These are phyloP conservation scores for Timema cristinae DNA, from an alignment of 2,888 invertebrate species.

Conservation along the genomic window DNA sequence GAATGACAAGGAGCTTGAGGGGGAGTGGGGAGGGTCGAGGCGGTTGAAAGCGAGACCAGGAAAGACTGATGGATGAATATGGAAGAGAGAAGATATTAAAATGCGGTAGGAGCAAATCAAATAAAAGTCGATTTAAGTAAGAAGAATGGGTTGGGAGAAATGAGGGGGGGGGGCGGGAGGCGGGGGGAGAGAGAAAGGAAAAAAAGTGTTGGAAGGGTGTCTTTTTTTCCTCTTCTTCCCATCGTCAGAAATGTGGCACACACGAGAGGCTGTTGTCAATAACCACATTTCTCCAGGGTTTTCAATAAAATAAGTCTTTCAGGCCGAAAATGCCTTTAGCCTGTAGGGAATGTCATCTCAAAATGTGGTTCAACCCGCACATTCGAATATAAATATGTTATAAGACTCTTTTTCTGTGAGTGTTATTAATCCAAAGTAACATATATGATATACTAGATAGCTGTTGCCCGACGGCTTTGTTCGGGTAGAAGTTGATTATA, in stretches of 20 bases:
- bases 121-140: slow-evolving; percentile 29
- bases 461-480: no score
- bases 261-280: neutral
- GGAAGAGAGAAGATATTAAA: slow-evolving; percentile 27
- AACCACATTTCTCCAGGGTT: no score
- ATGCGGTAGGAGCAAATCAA: slow-evolving; percentile 27
- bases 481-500: no score
- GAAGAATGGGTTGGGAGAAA: slow-evolving; percentile 19
- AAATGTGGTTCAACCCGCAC: no score
- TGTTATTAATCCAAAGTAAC: no score
- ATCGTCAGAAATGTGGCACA: neutral
- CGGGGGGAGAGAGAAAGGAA: neutral
- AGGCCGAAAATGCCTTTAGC: no score
- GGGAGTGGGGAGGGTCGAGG: neutral
- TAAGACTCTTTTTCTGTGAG: no score
- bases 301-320: no score
- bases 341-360: no score
- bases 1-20: slow-evolving; percentile 9
- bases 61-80: slow-evolving; percentile 27
- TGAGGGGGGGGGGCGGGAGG: slow-evolving; percentile 7
- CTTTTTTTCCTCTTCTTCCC: neutral
- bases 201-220: neutral
- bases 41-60: slow-evolving; percentile 10
- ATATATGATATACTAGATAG: no score
- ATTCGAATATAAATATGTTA: no score